Percentiles rank a stretch among this genome's conserved stretches.
Conservation (phyloP, 2,888 invertebrate species). For the Drosophila nigricruria region DNA sequence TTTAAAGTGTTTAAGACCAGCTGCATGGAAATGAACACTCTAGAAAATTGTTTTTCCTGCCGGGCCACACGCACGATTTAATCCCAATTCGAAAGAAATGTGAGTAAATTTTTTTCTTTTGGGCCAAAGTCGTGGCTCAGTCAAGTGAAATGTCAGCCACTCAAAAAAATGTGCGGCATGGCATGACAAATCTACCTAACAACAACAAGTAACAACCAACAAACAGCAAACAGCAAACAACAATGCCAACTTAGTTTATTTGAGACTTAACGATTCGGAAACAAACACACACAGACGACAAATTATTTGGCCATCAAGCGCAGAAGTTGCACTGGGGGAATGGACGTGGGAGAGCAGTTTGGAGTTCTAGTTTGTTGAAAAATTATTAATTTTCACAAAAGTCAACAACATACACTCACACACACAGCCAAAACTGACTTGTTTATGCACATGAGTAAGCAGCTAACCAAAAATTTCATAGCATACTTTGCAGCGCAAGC, state of each 20-base stretch:
- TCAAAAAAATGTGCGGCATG: slow-evolving; percentile 65
- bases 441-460: slow-evolving; percentile 71
- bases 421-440: slow-evolving; percentile 33
- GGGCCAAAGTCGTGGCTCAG: slow-evolving; percentile 18
- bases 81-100: slow-evolving; percentile 39
- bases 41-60: slow-evolving; percentile 46
- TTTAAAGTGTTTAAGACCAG: slow-evolving; percentile 40
- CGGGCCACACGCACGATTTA: slow-evolving; percentile 71
- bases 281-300: slow-evolving; percentile 70
- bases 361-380: slow-evolving; percentile 39
- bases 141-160: slow-evolving; percentile 77
- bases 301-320: slow-evolving; percentile 80
- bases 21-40: slow-evolving; percentile 35
- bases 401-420: slow-evolving; percentile 52
- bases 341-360: not conserved
- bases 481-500: slow-evolving; percentile 60
- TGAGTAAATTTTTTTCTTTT: not conserved
- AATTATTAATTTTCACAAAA: slow-evolving; percentile 79
- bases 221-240: slow-evolving; percentile 21
- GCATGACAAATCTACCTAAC: slow-evolving; percentile 73
- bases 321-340: slow-evolving; percentile 56
- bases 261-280: slow-evolving; percentile 79
- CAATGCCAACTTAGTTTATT: slow-evolving; percentile 60
- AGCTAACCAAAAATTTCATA: slow-evolving; percentile 46
- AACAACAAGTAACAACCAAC: slow-evolving; percentile 27